These are phyloP conservation scores for Listrodromus nycthemerus DNA, from an alignment of 2,888 invertebrate species.

Conservation along the genomic window DNA sequence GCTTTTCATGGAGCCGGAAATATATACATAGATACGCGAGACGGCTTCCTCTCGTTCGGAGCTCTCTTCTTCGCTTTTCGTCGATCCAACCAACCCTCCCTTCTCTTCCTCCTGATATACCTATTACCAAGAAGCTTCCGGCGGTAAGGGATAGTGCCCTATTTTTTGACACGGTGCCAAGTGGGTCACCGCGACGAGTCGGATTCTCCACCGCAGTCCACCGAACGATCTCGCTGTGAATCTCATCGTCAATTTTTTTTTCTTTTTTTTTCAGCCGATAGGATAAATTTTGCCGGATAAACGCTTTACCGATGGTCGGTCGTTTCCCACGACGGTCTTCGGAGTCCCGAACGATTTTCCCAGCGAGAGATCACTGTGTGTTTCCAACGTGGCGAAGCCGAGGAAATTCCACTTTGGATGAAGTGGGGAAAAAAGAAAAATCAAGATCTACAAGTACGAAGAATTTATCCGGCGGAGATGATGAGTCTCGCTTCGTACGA, in stretches of 20 bases:
- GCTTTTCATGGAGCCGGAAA: background rate
- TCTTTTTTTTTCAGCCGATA: conserved; percentile 22
- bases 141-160: conserved; percentile 24
- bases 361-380: background rate
- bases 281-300: conserved; percentile 43
- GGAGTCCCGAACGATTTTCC: background rate
- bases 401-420: background rate
- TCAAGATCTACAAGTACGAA: too few species aligned
- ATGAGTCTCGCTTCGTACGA: too few species aligned
- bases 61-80: conserved; percentile 9
- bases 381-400: background rate
- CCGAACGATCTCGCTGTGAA: conserved; percentile 3
- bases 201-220: background rate
- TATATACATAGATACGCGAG: conserved; percentile 6
- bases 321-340: conserved; percentile 31
- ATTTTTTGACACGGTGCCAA: conserved; percentile 66
- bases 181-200: conserved; percentile 56
- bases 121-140: conserved; percentile 40
- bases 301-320: conserved; percentile 43
- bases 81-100: background rate
- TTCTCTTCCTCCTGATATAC: conserved; percentile 48
- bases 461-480: too few species aligned
- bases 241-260: conserved; percentile 7
- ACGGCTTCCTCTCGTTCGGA: background rate
- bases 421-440: too few species aligned